Conservation (phyloP, 2,113 vertebrate species). For the Percina caprodes region DNA sequence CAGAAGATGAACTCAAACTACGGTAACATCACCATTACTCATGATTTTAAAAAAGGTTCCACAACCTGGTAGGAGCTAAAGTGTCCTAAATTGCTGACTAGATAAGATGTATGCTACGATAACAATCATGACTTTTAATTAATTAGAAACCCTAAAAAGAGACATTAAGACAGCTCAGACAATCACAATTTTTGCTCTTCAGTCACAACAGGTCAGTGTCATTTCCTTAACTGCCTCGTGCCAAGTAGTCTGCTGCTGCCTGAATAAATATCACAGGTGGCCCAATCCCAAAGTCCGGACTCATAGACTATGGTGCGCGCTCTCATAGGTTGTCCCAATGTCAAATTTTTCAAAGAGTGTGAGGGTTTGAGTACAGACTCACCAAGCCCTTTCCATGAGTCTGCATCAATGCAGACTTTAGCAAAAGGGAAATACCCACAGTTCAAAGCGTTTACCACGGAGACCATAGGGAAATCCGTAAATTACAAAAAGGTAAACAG, state of each 20-base stretch:
- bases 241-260: constrained; percentile 25
- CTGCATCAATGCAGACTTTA: too few relatives aligned
- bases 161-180: constrained; percentile 10
- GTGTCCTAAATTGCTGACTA: not conserved
- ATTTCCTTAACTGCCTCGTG: constrained; percentile 26
- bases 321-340: too few relatives aligned
- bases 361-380: too few relatives aligned
- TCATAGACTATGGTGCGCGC: too few relatives aligned
- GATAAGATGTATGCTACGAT: not conserved
- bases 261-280: constrained; percentile 34
- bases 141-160: constrained; percentile 13
- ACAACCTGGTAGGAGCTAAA: not conserved
- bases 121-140: not conserved
- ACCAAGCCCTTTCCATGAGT: too few relatives aligned
- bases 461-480: too few relatives aligned
- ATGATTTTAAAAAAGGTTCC: not conserved
- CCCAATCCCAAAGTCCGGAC: too few relatives aligned
- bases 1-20: not conserved
- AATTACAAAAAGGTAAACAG: too few relatives aligned
- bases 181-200: constrained; percentile 19
- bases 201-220: constrained; percentile 19
- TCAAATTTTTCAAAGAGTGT: too few relatives aligned
- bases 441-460: too few relatives aligned
- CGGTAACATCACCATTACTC: not conserved
- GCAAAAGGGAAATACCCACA: too few relatives aligned